A percentile compares a stretch with the other conserved stretches of the same genome.
Evolutionary conservation across 1,140 invertebrate genomes (phyloP).

Genomic region (Gryon sp.): DNA sequence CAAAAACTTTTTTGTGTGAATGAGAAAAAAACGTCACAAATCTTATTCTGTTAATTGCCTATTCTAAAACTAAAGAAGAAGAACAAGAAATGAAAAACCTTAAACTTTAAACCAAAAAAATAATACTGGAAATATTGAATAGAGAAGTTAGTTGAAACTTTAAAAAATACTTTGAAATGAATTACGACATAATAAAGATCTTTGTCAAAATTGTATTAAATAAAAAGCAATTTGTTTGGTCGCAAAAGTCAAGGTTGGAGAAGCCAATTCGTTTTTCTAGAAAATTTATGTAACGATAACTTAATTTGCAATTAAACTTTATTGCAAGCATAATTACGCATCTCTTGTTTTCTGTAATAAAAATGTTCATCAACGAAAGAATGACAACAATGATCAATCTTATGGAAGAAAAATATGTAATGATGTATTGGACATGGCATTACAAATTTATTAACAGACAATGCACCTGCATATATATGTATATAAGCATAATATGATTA

Average conservation of each 20-base stretch:
- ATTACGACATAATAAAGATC: too few relatives aligned
- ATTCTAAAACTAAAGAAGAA: too few relatives aligned
- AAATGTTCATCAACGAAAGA: constrained; percentile 20
- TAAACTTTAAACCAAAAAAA: too few relatives aligned
- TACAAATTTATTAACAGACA: constrained; percentile 56
- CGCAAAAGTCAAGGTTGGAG: background rate
- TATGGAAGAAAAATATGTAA: constrained; percentile 17
- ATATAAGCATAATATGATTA: constrained; percentile 27
- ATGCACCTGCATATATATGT: constrained; percentile 60
- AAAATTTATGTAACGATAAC: constrained; percentile 17
- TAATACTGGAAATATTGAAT: too few relatives aligned
- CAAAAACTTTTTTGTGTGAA: too few relatives aligned
- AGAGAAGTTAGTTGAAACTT: too few relatives aligned
- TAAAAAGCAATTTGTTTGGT: background rate
- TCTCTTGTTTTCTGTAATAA: constrained; percentile 33
- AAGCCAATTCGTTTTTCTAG: background rate
- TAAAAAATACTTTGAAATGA: too few relatives aligned
- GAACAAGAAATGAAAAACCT: too few relatives aligned
- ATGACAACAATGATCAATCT: constrained; percentile 34
- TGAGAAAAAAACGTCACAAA: too few relatives aligned
- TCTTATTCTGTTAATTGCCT: too few relatives aligned
- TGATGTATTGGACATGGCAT: constrained; percentile 32
- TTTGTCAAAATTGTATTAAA: too few relatives aligned
- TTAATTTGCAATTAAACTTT: constrained; percentile 16
- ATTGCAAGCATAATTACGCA: constrained; percentile 22